Percentiles rank a stretch among this genome's conserved stretches.
Conservation (phyloP, 2,888 invertebrate genomes). For the Adineta ricciae region DNA sequence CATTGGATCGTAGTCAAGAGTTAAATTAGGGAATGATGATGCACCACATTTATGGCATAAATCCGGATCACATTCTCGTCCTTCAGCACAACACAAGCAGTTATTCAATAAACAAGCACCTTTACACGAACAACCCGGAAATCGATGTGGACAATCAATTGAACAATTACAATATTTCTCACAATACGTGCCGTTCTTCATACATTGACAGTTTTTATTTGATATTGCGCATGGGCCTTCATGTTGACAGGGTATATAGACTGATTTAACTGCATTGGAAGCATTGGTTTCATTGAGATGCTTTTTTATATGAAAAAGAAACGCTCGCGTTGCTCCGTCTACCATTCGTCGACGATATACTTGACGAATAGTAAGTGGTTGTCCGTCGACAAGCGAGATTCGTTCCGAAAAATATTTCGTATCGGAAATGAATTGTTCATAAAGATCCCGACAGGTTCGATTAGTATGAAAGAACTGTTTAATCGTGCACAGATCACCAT, state of each 20-base stretch:
- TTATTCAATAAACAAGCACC: constrained; percentile 97
- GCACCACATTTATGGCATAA: constrained; percentile 90
- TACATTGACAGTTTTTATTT: constrained; percentile 57
- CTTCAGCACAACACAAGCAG: constrained; percentile 93
- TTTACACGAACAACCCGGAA: constrained; percentile 93
- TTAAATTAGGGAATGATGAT: constrained; percentile 52
- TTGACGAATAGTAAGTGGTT: background rate
- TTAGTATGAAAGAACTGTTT: background rate
- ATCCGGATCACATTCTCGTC: constrained; percentile 97
- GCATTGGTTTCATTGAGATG: background rate
- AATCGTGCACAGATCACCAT: background rate
- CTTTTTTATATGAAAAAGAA: constrained; percentile 4
- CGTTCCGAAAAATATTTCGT: background rate
- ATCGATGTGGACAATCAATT: constrained; percentile 67
- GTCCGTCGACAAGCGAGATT: background rate
- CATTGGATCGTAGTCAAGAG: too few species aligned
- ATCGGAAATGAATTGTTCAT: background rate
- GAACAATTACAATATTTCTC: constrained; percentile 91
- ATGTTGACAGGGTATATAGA: constrained; percentile 72
- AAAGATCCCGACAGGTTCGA: background rate
- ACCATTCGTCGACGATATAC: background rate
- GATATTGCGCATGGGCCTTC: constrained; percentile 66
- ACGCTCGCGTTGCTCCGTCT: background rate
- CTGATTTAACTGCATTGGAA: background rate
- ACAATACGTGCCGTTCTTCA: constrained; percentile 88